Evolutionary conservation across 2,113 vertebrate species (phyloP).

Genomic region (Saguinus imperator): DNA sequence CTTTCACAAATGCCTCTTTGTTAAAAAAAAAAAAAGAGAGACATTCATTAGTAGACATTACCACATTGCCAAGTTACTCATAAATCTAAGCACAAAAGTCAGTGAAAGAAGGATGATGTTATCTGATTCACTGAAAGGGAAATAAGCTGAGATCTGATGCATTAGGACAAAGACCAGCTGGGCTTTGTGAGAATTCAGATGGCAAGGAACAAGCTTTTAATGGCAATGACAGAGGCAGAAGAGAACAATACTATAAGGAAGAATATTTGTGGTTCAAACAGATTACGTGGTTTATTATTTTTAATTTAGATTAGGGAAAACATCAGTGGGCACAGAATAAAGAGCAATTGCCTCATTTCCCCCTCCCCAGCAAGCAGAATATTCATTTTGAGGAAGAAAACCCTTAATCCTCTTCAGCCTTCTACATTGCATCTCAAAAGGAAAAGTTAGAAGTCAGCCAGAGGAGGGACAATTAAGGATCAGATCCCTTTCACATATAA

Average conservation of each 20-base stretch:
- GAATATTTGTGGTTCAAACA: neutral
- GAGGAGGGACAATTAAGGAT: too few species aligned
- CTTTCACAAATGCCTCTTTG: neutral
- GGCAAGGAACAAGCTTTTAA: neutral
- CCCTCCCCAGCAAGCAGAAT: neutral
- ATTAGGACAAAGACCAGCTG: neutral
- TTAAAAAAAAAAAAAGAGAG: neutral
- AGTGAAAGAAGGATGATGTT: neutral
- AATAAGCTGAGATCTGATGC: neutral
- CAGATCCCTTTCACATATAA: too few species aligned
- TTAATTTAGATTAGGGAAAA: neutral
- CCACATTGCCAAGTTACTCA: slow-evolving; percentile 12
- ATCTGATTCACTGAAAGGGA: neutral
- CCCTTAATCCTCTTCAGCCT: too few species aligned
- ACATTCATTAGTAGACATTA: neutral
- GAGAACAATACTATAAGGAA: neutral
- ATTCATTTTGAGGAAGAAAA: neutral
- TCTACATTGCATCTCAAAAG: too few species aligned
- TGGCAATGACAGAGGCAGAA: neutral
- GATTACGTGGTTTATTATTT: neutral
- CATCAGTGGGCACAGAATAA: neutral
- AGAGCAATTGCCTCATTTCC: neutral
- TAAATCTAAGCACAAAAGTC: slow-evolving; percentile 35
- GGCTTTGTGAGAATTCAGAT: neutral
- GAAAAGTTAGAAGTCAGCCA: too few species aligned